phyloP scores from a whole-genome alignment of 1,140 invertebrate species.

The Physella acuta region DNA sequence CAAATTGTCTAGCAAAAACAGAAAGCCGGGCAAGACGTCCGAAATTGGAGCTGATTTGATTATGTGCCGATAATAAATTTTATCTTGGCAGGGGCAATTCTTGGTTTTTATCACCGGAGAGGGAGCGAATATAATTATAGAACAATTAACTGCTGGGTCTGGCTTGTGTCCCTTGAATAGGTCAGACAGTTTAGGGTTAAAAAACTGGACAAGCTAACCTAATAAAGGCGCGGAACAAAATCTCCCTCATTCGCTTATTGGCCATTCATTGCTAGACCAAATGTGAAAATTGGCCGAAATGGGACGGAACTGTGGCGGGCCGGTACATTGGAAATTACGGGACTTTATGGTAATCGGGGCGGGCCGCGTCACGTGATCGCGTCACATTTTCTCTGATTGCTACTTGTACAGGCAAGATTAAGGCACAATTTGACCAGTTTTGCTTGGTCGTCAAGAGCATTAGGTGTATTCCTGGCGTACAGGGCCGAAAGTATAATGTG shows the following conservation, averaged over 20 bases:
- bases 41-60: slow-evolving; percentile 8
- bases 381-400: too few relatives aligned
- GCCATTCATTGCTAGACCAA: slow-evolving; percentile 22
- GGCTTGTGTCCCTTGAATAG: slow-evolving; percentile 22
- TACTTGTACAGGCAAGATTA: too few relatives aligned
- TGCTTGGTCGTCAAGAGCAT: too few relatives aligned
- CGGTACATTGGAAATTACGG: slow-evolving; percentile 2
- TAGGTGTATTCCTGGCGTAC: too few relatives aligned
- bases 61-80: slow-evolving; percentile 22
- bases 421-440: too few relatives aligned
- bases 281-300: slow-evolving; percentile 23
- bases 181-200: slow-evolving; percentile 26
- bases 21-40: slow-evolving; percentile 14
- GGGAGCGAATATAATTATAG: slow-evolving; percentile 16
- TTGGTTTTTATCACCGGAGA: slow-evolving; percentile 19
- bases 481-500: too few relatives aligned
- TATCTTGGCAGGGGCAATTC: slow-evolving; percentile 23
- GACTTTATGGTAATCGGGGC: slow-evolving; percentile 13
- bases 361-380: too few relatives aligned
- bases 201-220: slow-evolving; percentile 20
- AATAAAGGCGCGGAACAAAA: slow-evolving; percentile 19
- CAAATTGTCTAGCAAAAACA: slow-evolving; percentile 21
- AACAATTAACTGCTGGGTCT: slow-evolving; percentile 22
- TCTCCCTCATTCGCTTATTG: slow-evolving; percentile 22
- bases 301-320: not conserved